Conservation (phyloP, 2,113 vertebrate genomes). For the Sylvietta virens region DNA sequence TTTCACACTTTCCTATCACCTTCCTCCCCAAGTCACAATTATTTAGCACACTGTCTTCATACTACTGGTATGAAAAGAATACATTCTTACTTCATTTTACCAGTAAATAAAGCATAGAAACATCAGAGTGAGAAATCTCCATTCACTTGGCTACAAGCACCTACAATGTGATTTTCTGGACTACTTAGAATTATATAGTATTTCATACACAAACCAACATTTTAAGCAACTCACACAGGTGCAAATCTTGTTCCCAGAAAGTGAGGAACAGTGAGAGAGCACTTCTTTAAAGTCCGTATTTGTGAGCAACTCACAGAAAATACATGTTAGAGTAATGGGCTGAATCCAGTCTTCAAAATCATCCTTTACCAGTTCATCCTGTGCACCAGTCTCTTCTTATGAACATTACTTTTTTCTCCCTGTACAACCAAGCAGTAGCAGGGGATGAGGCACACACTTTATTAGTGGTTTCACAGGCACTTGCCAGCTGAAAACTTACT, state of each 20-base stretch:
- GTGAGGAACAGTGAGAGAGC: neutral
- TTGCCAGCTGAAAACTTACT: neutral
- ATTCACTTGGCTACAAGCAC: neutral
- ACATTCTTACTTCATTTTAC: neutral
- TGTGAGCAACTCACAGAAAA: neutral
- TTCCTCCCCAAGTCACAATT: neutral
- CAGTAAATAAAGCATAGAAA: neutral
- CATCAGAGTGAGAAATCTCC: neutral
- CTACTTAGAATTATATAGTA: neutral
- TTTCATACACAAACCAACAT: neutral
- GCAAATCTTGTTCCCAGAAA: neutral
- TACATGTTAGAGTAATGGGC: neutral
- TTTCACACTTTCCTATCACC: neutral
- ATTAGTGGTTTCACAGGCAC: neutral
- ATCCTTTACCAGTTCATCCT: neutral
- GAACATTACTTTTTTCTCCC: neutral
- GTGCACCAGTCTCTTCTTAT: neutral
- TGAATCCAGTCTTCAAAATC: neutral
- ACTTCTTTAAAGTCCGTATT: neutral
- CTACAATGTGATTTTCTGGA: neutral
- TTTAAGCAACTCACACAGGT: neutral
- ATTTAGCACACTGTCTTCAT: neutral
- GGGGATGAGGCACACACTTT: neutral
- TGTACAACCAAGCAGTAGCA: neutral
- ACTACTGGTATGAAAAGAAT: neutral